Conservation (phyloP, 2,113 vertebrate genomes). For the Numenius arquata region DNA sequence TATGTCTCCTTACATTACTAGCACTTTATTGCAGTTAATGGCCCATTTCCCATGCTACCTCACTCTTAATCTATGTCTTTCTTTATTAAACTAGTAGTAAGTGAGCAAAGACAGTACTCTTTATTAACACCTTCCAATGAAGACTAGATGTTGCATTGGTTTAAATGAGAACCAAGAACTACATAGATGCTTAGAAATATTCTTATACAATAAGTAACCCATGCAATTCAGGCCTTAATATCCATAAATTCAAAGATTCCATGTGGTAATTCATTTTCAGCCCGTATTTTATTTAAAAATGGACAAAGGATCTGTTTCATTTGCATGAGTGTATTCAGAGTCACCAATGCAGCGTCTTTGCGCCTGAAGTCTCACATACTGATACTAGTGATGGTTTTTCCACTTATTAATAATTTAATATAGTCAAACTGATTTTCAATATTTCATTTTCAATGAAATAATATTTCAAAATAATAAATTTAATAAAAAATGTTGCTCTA, state of each 20-base stretch:
- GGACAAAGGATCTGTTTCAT: not conserved
- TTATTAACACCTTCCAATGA: not conserved
- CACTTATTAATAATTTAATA: not conserved
- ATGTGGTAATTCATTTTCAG: not conserved
- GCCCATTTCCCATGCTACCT: constrained; percentile 41
- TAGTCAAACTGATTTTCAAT: not conserved
- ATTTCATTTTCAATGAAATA: no score
- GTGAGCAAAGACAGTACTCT: not conserved
- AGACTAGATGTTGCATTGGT: not conserved
- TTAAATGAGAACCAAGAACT: not conserved
- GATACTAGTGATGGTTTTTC: not conserved
- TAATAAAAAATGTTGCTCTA: not conserved
- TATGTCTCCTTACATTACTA: constrained; percentile 53
- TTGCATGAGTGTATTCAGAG: not conserved
- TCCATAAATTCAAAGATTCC: not conserved
- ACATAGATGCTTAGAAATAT: not conserved
- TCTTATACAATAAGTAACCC: not conserved
- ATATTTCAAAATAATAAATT: no score
- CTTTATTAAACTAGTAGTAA: constrained; percentile 48
- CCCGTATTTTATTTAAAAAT: not conserved
- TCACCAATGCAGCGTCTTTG: not conserved
- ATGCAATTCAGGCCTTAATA: not conserved
- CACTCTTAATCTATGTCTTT: constrained; percentile 27
- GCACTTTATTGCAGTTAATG: constrained; percentile 61
- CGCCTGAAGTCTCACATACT: not conserved